phyloP scores from a whole-genome alignment of 2,113 vertebrate genomes.

The Forbesichthys agassizii region DNA sequence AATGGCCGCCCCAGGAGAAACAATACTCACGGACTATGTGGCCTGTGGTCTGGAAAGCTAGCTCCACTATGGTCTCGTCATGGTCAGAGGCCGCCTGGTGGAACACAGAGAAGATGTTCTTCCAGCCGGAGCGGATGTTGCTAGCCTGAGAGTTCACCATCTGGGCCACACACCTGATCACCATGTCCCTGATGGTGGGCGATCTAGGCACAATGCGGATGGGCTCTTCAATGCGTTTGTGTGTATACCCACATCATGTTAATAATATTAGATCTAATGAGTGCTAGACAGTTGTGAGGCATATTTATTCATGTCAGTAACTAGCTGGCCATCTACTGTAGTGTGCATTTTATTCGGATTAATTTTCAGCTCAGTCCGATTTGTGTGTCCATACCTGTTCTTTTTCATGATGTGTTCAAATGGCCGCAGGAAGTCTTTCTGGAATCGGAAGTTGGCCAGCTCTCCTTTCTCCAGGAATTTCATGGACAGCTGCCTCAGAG shows the following conservation, averaged over 20 bases:
- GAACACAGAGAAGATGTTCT: conserved; percentile 97
- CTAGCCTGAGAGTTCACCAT: conserved; percentile 97
- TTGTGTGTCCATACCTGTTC: conserved; percentile 83
- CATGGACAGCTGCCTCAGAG: conserved; percentile 95
- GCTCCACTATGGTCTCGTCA: conserved; percentile 92
- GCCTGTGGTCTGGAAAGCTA: conserved; percentile 94
- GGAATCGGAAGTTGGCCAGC: conserved; percentile 97
- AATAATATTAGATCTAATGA: too few species aligned
- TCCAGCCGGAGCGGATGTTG: conserved; percentile 99
- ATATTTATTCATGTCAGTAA: too few species aligned
- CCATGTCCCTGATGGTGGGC: conserved; percentile 96
- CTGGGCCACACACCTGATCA: conserved; percentile 94
- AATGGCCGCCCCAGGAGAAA: background rate
- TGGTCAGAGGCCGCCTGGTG: conserved; percentile 95
- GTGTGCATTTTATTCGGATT: too few species aligned
- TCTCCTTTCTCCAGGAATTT: conserved; percentile 98
- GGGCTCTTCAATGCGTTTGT: background rate
- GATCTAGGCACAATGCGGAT: conserved; percentile 73
- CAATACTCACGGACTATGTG: conserved; percentile 91
- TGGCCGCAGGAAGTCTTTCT: conserved; percentile 96
- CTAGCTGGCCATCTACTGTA: too few species aligned
- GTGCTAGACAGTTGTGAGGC: too few species aligned
- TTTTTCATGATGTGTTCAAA: conserved; percentile 99
- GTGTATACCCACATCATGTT: background rate
- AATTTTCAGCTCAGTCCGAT: background rate